Evolutionary conservation across 2,797 vertebrate species (phyloP), one percentile per base, ranked within the genome.

Genomic region (Tragelaphus oryx): DNA sequence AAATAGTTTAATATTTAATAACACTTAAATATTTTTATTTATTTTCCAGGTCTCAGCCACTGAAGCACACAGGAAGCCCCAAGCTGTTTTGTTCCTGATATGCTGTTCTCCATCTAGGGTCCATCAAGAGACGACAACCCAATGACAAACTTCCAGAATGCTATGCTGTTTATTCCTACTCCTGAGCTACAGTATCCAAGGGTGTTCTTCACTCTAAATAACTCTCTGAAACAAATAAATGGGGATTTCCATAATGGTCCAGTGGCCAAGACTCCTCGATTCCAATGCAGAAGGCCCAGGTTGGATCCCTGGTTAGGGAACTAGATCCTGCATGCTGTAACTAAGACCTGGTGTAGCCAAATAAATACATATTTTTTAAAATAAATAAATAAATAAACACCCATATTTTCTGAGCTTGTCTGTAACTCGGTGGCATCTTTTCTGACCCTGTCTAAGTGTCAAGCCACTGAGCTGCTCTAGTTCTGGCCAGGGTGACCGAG

Each of bases 111-210:
- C 14, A 9, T 30, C 41, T 28, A n/a, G 11, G 16, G 22, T 16
- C 79, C 59, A 2, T 6, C 37, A 6, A 12, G 2, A 20, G 41
- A 52, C 2, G 1, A 41, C 1, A 11, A 13, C 10, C 24, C 75
- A 26, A 18, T 7, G 28, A 76, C 18, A 50, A 18, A 14, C 28
- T 54, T 41, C 33, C 16, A 75, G 24, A 83, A n/a, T 9, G 33
- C 76, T 28, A 22, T 46, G 13, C 28, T 81, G 8, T 85, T 65
- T 71, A 83, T 28, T 52, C n/a, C 33, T 4, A 3, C 14, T 78
- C 14, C 87, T 79, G 33, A 54, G 44, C 55, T 28, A 41, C 8
- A 74, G 7, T 28, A 55, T 33, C 65, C 20, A 44, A 75, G 22
- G 7, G 52, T 28, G 62, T 75, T 81, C 75, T 74, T 37, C 30